Base-by-base conservation (phyloP, 2,797 vertebrate species). In the Varecia variegata region DNA sequence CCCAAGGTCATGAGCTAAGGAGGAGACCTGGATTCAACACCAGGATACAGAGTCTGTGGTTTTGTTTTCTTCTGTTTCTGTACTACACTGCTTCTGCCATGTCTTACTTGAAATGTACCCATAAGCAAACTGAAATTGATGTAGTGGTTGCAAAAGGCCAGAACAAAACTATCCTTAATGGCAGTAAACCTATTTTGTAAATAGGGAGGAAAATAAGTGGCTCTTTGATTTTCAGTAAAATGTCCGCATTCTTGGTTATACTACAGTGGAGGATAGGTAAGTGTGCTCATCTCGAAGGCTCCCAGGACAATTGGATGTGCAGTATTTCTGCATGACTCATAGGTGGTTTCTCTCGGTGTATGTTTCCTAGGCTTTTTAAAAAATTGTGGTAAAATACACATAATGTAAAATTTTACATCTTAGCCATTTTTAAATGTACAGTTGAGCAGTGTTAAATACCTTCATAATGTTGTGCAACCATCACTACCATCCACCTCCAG, bases 261-360 rank as follows among this genome's bases (percentile, higher is more conserved):
- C 6, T 20, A 14, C 54, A 43, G 3, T 2, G 0, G 6, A 23
- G 35, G 27, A 7, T 50, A 2, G 14, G 27, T 23, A 35, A 40
- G 17, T 32, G 30, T 4, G 43, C 14, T 54, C 0, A 0, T 54
- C 32, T n/a, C 1, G 9, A 68, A 71, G 38, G 43, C 13, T 18
- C 30, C 6, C 17, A 2, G 65, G 35, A 9, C 21, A 43, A 13
- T 1, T 65, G 62, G 38, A 15, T 54, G 17, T 8, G 6, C 3
- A 1, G 3, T 35, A 14, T 73, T 52, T 81, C 25, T 80, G 43
- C 32, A 32, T 38, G 77, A 25, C 15, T 76, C 68, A 12, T 1
- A 45, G 54, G 30, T 21, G 32, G 25, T 47, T 40, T 68, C 23
- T 74, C 74, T 85, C n/a, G 65, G 88, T 23, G 2, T 74, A 17